Percentiles rank a stretch among this genome's conserved stretches.
Evolutionary conservation across 2,797 vertebrate species (phyloP).

Genomic region (Loris lydekkerianus): DNA sequence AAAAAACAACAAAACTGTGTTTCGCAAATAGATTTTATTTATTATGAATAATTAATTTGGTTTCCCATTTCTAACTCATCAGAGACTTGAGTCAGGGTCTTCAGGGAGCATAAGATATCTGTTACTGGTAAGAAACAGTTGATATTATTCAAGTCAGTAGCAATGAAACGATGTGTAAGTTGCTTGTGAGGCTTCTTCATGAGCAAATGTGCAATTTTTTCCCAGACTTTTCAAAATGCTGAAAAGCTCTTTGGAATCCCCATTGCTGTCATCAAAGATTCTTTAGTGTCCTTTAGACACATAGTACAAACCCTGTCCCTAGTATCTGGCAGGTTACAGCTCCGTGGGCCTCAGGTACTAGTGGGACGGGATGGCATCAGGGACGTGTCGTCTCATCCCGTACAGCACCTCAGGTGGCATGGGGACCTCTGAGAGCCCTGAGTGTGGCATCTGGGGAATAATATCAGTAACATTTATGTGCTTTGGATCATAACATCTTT

Average conservation of each 20-base stretch:
- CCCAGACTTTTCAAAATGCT: not conserved
- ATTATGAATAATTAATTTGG: not conserved
- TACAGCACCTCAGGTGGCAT: not conserved
- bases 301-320: not conserved
- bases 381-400: fast-evolving
- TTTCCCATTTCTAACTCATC: not conserved
- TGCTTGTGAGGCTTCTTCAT: not conserved
- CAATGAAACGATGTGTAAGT: not conserved
- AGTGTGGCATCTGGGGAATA: not conserved
- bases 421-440: not conserved
- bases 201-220: not conserved
- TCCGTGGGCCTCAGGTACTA: not conserved
- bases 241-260: not conserved
- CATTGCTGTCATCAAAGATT: not conserved
- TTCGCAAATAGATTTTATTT: not conserved
- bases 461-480: not conserved
- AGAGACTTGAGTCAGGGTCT: not conserved
- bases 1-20: not conserved
- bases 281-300: not conserved
- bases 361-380: not conserved
- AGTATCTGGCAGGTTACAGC: too few species aligned
- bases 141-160: not conserved
- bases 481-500: not conserved
- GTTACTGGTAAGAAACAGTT: not conserved
- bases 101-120: not conserved